Base-by-base conservation (phyloP, 2,113 vertebrate genomes). In the Erinaceus europaeus region DNA sequence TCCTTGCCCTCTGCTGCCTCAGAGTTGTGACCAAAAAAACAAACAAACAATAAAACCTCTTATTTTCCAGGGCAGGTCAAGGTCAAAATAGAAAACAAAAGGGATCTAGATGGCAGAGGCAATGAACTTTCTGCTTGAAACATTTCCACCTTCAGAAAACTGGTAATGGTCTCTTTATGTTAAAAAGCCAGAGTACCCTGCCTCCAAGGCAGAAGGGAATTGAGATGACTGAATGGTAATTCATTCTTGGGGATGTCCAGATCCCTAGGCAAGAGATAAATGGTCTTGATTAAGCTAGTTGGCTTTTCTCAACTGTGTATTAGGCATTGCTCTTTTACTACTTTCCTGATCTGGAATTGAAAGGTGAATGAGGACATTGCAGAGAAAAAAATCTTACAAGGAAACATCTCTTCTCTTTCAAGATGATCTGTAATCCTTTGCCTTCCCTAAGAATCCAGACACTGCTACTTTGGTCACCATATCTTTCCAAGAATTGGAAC, bases 161-260 rank as follows among this genome's bases (percentile, higher is more conserved):
- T 93, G 40, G 40, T 25, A 7, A 27, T 32, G 38, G n/a, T 46
- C 32, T 89, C 67, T 85, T 32, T 88, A 62, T 72, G 20, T 71
- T 91, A 46, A 80, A 59, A 88, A 91, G 72, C 86, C 82, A 90
- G 40, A 23, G 29, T 34, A 67, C 40, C 27, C n/a, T 12, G 40
- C 34, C 86, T 52, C 73, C 13, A 6, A 64, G 86, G 77, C 65
- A 90, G 71, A 78, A 57, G 73, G 61, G 50, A 92, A 82, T 84
- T 42, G 50, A 88, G 61, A 74, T 74, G 40, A 29, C 36, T 77
- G 36, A 32, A 62, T 78, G 74, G 21, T 55, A 46, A 68, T 74
- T 84, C 59, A 61, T 79, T 48, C 83, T 89, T 23, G 5, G n/a
- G 21, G 32, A 52, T 55, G 48, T 50, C 50, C 72, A 44, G 75